A percentile compares a stretch with the other conserved stretches of the same genome.
Conservation (phyloP, 2,113 vertebrate species). For the Vulpes lagopus region DNA sequence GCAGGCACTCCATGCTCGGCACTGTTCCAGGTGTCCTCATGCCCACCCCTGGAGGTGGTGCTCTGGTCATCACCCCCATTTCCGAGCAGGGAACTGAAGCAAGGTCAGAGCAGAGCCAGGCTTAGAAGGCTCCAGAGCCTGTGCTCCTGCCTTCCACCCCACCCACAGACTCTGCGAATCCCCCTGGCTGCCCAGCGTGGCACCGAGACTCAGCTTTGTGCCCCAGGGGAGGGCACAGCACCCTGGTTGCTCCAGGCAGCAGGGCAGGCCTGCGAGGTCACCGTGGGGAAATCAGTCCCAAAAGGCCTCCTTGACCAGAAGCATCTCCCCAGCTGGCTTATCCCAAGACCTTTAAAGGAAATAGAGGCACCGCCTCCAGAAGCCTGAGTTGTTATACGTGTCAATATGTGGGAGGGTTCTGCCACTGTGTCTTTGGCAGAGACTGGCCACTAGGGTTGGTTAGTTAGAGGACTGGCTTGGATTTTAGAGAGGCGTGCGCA, state of each 20-base stretch:
- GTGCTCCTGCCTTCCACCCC: background rate
- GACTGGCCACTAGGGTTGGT: background rate
- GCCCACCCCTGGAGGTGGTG: too few relatives aligned
- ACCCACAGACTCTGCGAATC: background rate
- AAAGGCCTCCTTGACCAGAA: background rate
- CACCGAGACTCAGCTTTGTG: background rate
- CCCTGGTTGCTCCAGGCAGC: background rate
- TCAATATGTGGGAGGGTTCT: background rate
- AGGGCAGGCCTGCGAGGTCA: background rate
- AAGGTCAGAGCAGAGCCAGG: background rate
- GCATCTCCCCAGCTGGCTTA: background rate
- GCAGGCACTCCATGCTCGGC: rapidly evolving
- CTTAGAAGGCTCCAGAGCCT: background rate
- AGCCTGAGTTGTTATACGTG: background rate
- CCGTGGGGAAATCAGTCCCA: background rate
- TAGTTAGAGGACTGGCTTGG: background rate
- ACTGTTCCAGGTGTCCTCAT: too few relatives aligned
- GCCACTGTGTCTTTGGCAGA: background rate
- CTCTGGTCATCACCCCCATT: background rate
- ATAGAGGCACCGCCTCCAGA: background rate
- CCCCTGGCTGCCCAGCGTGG: background rate
- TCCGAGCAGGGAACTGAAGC: background rate
- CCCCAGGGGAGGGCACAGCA: background rate
- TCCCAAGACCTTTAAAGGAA: background rate
- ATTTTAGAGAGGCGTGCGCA: background rate